Evolutionary conservation across 2,888 invertebrate species (phyloP).

Genomic region (Coleophora deauratella): DNA sequence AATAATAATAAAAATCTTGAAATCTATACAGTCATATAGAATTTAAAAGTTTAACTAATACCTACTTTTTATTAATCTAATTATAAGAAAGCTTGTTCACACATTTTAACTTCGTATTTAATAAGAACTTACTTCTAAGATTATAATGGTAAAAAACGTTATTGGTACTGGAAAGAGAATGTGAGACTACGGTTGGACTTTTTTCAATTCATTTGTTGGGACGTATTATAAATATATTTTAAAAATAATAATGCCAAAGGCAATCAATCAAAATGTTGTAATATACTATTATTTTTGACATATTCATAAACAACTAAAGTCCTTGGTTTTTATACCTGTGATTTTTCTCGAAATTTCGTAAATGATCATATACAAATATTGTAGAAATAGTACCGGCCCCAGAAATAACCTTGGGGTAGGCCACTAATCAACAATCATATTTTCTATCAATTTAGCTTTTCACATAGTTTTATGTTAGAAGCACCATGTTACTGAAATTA

Average conservation of each 20-base stretch:
- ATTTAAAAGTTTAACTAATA: slow-evolving; percentile 71
- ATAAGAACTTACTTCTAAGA: slow-evolving; percentile 54
- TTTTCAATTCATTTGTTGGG: slow-evolving; percentile 34
- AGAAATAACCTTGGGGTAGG: no score
- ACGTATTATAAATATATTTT: slow-evolving; percentile 26
- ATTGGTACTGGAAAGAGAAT: slow-evolving; percentile 42
- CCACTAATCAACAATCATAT: no score
- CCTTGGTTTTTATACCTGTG: slow-evolving; percentile 12
- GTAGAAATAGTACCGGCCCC: no score
- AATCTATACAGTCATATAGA: slow-evolving; percentile 63
- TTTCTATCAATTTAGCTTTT: no score
- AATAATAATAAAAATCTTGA: slow-evolving; percentile 58
- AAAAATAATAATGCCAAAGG: slow-evolving; percentile 50
- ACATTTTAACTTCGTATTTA: slow-evolving; percentile 72
- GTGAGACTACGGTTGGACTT: slow-evolving; percentile 43
- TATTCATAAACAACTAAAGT: slow-evolving; percentile 19
- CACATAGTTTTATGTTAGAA: no score
- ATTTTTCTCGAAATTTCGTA: not conserved
- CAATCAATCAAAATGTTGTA: slow-evolving; percentile 40
- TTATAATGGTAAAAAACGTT: slow-evolving; percentile 39
- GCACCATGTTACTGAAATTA: no score
- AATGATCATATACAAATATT: no score
- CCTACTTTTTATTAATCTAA: slow-evolving; percentile 70
- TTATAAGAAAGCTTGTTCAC: slow-evolving; percentile 71
- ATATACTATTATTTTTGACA: slow-evolving; percentile 31